These are phyloP conservation scores for Triplophysa bombifrons DNA, from an alignment of 2,797 vertebrate genomes.

Conservation along the genomic window DNA sequence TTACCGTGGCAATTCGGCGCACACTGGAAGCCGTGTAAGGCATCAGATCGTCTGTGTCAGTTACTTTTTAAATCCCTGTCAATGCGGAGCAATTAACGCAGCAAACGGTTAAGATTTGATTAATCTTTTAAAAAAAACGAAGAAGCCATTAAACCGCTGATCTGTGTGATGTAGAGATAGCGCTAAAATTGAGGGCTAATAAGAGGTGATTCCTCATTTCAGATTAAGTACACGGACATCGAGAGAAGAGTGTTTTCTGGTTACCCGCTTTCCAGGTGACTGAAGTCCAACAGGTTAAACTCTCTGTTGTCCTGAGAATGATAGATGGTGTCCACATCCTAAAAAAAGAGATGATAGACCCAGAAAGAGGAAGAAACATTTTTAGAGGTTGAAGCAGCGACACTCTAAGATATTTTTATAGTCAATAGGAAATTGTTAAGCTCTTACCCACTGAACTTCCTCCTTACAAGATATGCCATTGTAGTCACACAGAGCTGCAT, in stretches of 20 bases:
- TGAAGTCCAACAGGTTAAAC: conserved; percentile 91
- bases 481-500: conserved; percentile 91
- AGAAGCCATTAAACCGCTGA: conserved; percentile 12
- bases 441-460: conserved; percentile 90
- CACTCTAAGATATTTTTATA: not conserved
- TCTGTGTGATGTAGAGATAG: conserved; percentile 9
- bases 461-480: conserved; percentile 90
- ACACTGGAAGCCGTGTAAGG: not conserved
- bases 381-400: conserved; percentile 14
- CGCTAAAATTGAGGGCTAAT: conserved; percentile 14
- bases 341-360: conserved; percentile 33
- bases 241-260: conserved; percentile 9
- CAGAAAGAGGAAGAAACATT: conserved; percentile 15
- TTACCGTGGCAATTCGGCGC: conserved; percentile 15
- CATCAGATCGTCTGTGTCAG: conserved; percentile 3
- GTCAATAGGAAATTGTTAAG: not conserved
- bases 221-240: conserved; percentile 7
- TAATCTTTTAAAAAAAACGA: conserved; percentile 18
- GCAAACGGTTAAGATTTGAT: conserved; percentile 23
- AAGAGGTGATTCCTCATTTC: not conserved
- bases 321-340: conserved; percentile 95
- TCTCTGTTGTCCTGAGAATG: conserved; percentile 92
- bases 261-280: conserved; percentile 91
- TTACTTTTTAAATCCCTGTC: conserved; percentile 26
- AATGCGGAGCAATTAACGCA: conserved; percentile 32